phyloP scores from a whole-genome alignment of 2,888 invertebrate genomes.

The Polydrusus pterygomalis region DNA sequence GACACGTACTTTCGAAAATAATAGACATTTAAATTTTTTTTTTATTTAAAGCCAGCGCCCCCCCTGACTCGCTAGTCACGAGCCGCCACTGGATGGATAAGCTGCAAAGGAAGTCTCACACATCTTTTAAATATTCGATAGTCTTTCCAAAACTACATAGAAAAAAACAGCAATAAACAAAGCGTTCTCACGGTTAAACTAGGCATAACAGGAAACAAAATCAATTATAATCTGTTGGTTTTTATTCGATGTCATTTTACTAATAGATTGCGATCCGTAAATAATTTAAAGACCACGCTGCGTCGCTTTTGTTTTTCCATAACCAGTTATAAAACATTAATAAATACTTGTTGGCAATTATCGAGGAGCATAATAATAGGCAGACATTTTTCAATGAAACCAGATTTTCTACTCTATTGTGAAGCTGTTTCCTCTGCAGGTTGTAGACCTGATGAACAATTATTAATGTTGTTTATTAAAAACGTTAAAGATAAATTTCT shows the following conservation, averaged over 20 bases:
- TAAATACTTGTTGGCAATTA: conserved; percentile 56
- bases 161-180: conserved; percentile 47
- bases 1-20: too few relatives aligned
- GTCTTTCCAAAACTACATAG: conserved; percentile 8
- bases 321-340: conserved; percentile 54
- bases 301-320: conserved; percentile 48
- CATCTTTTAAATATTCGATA: not conserved
- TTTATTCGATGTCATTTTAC: conserved; percentile 59
- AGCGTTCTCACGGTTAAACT: conserved; percentile 59
- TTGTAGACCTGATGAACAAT: conserved; percentile 51
- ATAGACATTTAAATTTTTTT: too few relatives aligned
- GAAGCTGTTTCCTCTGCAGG: conserved; percentile 54
- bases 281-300: conserved; percentile 45
- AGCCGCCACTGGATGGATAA: not conserved
- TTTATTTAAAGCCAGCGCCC: too few relatives aligned
- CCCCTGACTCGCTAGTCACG: too few relatives aligned
- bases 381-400: conserved; percentile 57
- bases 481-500: conserved; percentile 49
- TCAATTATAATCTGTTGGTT: conserved; percentile 61
- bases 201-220: conserved; percentile 62
- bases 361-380: conserved; percentile 55
- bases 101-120: conserved; percentile 1
- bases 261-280: conserved; percentile 50
- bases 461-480: conserved; percentile 55
- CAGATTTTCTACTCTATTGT: conserved; percentile 58